A percentile compares a stretch with the other conserved stretches of the same genome.
Evolutionary conservation across 2,113 vertebrate genomes (phyloP).

Genomic region (Echinops telfairi): DNA sequence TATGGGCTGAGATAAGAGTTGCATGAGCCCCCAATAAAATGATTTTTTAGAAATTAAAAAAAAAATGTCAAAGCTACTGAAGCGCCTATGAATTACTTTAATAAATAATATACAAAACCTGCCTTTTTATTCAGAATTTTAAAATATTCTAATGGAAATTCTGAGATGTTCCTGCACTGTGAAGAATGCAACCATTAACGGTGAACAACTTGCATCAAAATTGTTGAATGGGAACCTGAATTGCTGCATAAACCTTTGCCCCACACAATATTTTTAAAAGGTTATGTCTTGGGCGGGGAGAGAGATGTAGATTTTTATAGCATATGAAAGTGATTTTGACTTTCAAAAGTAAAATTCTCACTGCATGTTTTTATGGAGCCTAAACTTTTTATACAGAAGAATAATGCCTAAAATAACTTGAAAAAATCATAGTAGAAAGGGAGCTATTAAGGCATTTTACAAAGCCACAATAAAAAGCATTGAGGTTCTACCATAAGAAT

Average conservation of each 20-base stretch:
- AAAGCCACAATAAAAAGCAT: slow-evolving; percentile 46
- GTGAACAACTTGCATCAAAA: neutral
- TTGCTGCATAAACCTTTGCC: neutral
- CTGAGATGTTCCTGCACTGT: neutral
- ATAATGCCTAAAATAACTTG: slow-evolving; percentile 34
- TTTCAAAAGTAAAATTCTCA: no score
- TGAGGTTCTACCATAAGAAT: neutral
- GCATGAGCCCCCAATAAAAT: no score
- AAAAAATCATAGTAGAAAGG: slow-evolving; percentile 47
- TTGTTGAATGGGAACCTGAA: neutral
- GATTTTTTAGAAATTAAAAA: no score
- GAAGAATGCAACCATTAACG: neutral
- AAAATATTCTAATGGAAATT: slow-evolving; percentile 16
- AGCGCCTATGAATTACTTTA: slow-evolving; percentile 41
- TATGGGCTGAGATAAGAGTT: no score
- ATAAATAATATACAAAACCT: neutral
- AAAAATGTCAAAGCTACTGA: slow-evolving; percentile 35
- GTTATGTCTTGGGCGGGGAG: neutral
- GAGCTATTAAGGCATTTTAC: slow-evolving; percentile 18
- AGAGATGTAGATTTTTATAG: neutral
- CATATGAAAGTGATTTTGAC: no score
- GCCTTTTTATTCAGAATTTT: slow-evolving; percentile 51
- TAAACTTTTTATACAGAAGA: slow-evolving; percentile 23
- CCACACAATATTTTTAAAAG: neutral
- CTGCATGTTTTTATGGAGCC: neutral